These are phyloP conservation scores for Melanostigma gelatinosum DNA, from an alignment of 2,113 vertebrate genomes.

Conservation along the genomic window DNA sequence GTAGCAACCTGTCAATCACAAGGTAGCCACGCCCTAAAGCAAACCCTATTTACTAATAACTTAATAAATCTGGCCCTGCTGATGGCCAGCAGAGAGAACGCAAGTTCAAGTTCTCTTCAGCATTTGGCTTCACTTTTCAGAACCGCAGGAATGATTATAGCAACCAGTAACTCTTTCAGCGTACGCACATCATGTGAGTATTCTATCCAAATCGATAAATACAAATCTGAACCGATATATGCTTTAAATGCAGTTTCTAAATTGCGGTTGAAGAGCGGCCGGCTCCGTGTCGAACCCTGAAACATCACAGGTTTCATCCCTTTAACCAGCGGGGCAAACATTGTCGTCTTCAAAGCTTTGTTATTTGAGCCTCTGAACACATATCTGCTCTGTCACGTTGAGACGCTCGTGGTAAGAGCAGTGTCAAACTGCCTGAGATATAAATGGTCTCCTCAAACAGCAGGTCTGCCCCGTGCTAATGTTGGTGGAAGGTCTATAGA, in stretches of 20 bases:
- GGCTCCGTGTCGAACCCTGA: not conserved
- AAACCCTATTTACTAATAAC: not conserved
- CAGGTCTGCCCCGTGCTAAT: conserved; percentile 27
- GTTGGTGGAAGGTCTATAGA: conserved; percentile 48
- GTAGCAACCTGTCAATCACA: not conserved
- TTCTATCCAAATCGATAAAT: not conserved
- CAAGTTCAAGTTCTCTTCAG: too few species aligned
- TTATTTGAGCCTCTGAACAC: conserved; percentile 39
- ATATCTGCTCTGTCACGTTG: conserved; percentile 40
- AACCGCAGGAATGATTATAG: not conserved
- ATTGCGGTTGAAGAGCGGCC: not conserved
- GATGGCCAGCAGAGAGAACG: not conserved
- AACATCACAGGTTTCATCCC: not conserved
- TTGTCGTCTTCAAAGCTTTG: not conserved
- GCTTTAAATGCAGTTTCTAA: not conserved
- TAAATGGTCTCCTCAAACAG: conserved; percentile 56
- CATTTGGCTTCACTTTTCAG: too few species aligned
- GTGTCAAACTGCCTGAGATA: conserved; percentile 40
- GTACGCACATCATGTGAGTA: not conserved
- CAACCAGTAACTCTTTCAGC: not conserved
- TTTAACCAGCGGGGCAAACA: not conserved
- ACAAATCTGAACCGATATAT: not conserved
- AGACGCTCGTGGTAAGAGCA: conserved; percentile 32
- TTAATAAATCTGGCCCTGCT: not conserved
- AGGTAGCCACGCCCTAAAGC: not conserved